Base-by-base conservation (phyloP, 2,113 vertebrate genomes). In the Caranx ignobilis region DNA sequence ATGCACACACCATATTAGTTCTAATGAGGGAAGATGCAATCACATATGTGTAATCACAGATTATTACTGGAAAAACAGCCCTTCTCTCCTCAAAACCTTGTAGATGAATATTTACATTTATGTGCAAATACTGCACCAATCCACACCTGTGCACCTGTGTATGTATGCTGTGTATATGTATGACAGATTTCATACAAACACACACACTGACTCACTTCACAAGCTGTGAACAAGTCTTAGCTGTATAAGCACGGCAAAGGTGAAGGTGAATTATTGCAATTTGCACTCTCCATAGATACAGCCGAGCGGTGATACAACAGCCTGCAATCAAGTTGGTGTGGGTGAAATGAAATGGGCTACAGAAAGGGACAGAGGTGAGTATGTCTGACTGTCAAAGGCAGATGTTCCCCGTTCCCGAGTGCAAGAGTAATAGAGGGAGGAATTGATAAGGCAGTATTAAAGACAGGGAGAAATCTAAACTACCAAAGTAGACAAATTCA, bases 261-360 rank as follows among this genome's bases (percentile, higher is more conserved):
- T 74, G 64, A 79, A 76, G 70, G 64, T 34, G 39, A 78, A 21
- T 10, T 11, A 55, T 35, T 54, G 21, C 19, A 34, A 12, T 39
- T 43, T 77, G 65, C 82, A 7, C 47, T 62, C 37, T 69, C 76
- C n/a, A 43, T 62, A 73, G 32, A 73, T 62, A 50, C 21, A 72
- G 70, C 54, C 61, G 43, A 34, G 39, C 37, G 59, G 57, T 81
- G 31, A 59, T 57, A 37, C 35, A 80, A 68, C 32, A 50, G 59
- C n/a, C 3, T 13, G 34, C 18, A 50, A 18, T 34, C 11, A 75
- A 39, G 37, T 19, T 19, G 26, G 45, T 34, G 19, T 79, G 55
- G 68, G 50, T 77, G 65, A 85, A 66, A 73, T 68, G 12, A 81
- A 80, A 84, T 13, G 10, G 34, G 19, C 71, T 55, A 81, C 34